phyloP scores from a whole-genome alignment of 2,797 vertebrate species.

The Gallirallus australis region DNA sequence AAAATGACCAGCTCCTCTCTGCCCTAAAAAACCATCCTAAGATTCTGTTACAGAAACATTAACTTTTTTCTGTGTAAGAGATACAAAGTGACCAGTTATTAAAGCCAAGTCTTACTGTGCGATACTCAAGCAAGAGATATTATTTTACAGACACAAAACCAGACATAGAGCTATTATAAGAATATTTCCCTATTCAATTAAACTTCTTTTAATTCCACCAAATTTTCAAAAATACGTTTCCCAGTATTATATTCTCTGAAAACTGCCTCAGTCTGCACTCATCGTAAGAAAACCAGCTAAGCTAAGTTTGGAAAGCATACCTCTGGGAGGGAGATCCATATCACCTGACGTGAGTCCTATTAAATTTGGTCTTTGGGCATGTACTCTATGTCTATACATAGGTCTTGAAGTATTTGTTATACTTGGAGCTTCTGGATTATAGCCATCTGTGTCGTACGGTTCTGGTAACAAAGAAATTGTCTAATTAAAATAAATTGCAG shows the following conservation, averaged over 20 bases:
- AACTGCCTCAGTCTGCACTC: neutral
- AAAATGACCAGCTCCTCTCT: neutral
- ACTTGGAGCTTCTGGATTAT: slow-evolving; percentile 98
- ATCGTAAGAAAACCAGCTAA: neutral
- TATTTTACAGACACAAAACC: neutral
- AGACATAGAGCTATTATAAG: neutral
- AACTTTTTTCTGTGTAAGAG: neutral
- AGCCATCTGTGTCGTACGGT: slow-evolving; percentile 93
- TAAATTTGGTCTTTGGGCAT: slow-evolving; percentile 95
- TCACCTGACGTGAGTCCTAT: slow-evolving; percentile 96
- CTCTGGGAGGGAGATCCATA: slow-evolving; percentile 91
- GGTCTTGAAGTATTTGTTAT: slow-evolving; percentile 93
- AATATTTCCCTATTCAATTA: neutral
- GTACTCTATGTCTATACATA: slow-evolving; percentile 92
- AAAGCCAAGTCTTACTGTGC: neutral
- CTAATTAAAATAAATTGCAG: slow-evolving; percentile 78
- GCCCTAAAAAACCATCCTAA: neutral
- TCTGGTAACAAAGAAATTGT: slow-evolving; percentile 84
- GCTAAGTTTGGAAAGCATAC: slow-evolving; percentile 74
- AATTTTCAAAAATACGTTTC: neutral
- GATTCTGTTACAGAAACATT: neutral
- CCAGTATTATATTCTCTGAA: neutral
- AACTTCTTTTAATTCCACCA: neutral
- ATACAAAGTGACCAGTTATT: neutral
- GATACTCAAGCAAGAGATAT: neutral